These are phyloP conservation scores for Fistularia tabacaria DNA, from an alignment of 2,797 vertebrate genomes.

Conservation along the genomic window DNA sequence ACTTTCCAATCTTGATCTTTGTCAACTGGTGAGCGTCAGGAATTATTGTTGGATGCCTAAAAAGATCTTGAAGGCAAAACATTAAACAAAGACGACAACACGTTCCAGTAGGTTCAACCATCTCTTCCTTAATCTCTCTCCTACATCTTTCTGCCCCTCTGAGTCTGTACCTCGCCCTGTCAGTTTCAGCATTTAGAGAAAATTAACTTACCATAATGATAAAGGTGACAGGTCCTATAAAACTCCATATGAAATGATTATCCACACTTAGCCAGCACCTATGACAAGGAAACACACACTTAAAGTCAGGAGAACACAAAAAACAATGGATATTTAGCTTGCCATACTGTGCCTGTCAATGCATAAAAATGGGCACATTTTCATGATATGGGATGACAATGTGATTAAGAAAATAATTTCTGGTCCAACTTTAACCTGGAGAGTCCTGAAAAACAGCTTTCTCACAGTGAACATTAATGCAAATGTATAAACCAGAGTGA, in stretches of 20 bases:
- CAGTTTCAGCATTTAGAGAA: conserved; percentile 42
- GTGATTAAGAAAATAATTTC: conserved; percentile 15
- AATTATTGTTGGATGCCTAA: conserved; percentile 26
- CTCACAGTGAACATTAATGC: conserved; percentile 22
- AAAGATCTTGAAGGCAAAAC: conserved; percentile 50
- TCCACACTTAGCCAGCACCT: conserved; percentile 99
- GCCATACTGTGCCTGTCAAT: background rate
- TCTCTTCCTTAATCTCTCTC: conserved; percentile 37
- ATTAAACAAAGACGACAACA: conserved; percentile 45
- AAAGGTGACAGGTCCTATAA: conserved; percentile 97
- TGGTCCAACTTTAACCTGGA: conserved; percentile 28
- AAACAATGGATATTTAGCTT: background rate
- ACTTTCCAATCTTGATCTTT: conserved; percentile 49
- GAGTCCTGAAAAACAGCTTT: conserved; percentile 10
- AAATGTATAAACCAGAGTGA: conserved; percentile 34
- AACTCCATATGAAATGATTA: conserved; percentile 99
- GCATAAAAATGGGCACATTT: background rate
- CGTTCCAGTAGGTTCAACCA: conserved; percentile 26
- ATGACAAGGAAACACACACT: conserved; percentile 28
- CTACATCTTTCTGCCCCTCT: conserved; percentile 44
- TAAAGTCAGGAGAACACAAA: conserved; percentile 17
- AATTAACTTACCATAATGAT: conserved; percentile 93
- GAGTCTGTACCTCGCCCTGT: conserved; percentile 28
- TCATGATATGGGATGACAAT: too few relatives aligned
- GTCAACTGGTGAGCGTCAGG: conserved; percentile 36